phyloP scores from a whole-genome alignment of 2,888 invertebrate species.

The Asteroscopus sphinx region DNA sequence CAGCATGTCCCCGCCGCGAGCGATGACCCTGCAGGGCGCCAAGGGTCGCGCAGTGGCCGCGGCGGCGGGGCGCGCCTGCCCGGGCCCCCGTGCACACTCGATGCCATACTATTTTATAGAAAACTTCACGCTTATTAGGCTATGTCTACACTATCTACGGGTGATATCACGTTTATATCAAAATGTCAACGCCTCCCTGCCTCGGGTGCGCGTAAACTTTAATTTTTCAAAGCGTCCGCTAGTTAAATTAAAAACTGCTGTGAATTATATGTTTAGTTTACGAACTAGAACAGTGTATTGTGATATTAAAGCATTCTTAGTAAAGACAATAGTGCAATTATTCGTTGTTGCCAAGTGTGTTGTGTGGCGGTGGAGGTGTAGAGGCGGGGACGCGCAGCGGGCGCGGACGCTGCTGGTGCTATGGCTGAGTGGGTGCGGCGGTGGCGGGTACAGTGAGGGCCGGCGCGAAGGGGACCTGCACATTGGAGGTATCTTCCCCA shows the following conservation, averaged over 20 bases:
- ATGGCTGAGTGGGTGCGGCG: conserved; percentile 72
- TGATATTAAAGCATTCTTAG: conserved; percentile 83
- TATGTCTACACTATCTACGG: conserved; percentile 83
- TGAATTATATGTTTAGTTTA: conserved; percentile 74
- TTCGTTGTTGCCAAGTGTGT: conserved; percentile 86
- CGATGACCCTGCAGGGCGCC: conserved; percentile 82
- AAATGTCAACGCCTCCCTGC: conserved; percentile 69
- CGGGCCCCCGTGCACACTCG: conserved; percentile 69
- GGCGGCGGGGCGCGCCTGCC: conserved; percentile 74
- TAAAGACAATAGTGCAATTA: conserved; percentile 87
- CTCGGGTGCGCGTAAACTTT: conserved; percentile 79
- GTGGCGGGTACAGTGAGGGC: conserved; percentile 76
- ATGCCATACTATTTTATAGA: conserved; percentile 77
- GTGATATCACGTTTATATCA: conserved; percentile 77
- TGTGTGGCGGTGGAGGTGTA: conserved; percentile 69
- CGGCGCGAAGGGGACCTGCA: conserved; percentile 94
- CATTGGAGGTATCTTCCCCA: conserved; percentile 99
- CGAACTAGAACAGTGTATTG: conserved; percentile 85
- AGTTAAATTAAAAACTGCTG: conserved; percentile 86
- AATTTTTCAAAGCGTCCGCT: conserved; percentile 87
- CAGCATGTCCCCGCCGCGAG: conserved; percentile 87
- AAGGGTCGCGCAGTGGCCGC: conserved; percentile 75
- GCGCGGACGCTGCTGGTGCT: conserved; percentile 74
- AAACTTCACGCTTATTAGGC: conserved; percentile 86
- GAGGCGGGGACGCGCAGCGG: conserved; percentile 56